Base-by-base conservation (phyloP, 2,888 invertebrate genomes). In the Pherbina coryleti region DNA sequence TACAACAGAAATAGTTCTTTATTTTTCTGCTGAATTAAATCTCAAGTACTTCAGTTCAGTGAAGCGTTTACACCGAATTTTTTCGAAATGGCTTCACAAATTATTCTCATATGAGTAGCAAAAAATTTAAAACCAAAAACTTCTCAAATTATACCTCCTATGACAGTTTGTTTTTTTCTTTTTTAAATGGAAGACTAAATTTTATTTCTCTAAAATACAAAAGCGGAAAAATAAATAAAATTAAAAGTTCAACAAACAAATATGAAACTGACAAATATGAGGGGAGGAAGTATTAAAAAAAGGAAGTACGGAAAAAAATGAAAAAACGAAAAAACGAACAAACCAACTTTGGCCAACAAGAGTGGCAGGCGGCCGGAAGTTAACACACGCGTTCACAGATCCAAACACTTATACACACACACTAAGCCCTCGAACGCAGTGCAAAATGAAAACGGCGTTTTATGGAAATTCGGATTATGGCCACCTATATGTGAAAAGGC, bases 381-480 rank as follows among this genome's bases (percentile, higher is more conserved):
- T 28, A 60, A 60, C 57, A 60, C 22, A 60, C 25, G 28, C 25
- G 28, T 4, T 22, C 14, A 11, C n/a, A 14, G 4, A n/a, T 5
- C 17, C 37, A 28, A 37, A 66, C 37, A 66, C 19, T 5, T 37
- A 14, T 2, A 28, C 66, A 31, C 37, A 34, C 37, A n/a, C 37
- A 37, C 44, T 22, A 37, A 9, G 11, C 67, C 14, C 67, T 37
- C 44, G 19, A n/a, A 22, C 22, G 22, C 67, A 44, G 31, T 66
- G 37, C 34, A 66, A 37, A 37, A 37, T 7, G 22, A 37, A 67
- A 67, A 67, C 22, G 19, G 67, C 31, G 22, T 67, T 67, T 44
- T 67, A 67, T 67, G 22, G 67, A 44, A 67, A 67, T 67, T 67
- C 67, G 44, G 22, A 67, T 19, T n/a, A 66, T 60, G 14, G 28